A percentile compares a stretch with the other conserved stretches of the same genome.
Conservation (phyloP, 2,888 invertebrate species). For the Caradrina clavipalpis region DNA sequence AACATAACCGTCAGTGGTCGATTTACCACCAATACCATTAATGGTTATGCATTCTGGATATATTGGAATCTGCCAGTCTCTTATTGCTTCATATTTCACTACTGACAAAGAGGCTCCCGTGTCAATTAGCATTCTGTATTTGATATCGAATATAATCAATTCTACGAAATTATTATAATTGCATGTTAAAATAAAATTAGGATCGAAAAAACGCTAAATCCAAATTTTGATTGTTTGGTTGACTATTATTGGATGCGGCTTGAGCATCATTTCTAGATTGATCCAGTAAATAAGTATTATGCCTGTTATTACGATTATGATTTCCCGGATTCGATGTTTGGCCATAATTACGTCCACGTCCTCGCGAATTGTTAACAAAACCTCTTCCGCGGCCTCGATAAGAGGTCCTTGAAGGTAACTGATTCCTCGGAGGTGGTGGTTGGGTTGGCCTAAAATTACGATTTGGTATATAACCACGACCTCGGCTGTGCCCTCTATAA, state of each 20-base stretch:
- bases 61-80: constrained; percentile 9
- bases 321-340: neutral
- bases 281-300: neutral
- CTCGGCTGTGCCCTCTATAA: neutral
- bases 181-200: constrained; percentile 7
- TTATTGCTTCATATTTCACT: constrained; percentile 1
- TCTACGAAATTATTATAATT: constrained; percentile 5
- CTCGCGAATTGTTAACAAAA: constrained; percentile 1
- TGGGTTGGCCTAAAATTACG: neutral
- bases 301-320: constrained; percentile 1
- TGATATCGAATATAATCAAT: neutral
- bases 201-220: constrained; percentile 17
- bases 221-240: constrained; percentile 1
- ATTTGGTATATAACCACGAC: neutral
- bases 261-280: neutral
- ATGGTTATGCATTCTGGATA: constrained; percentile 8
- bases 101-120: constrained; percentile 8
- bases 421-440: neutral
- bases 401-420: neutral
- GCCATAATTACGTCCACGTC: constrained; percentile 1
- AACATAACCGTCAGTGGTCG: constrained; percentile 1
- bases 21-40: constrained; percentile 14
- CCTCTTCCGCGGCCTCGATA: constrained; percentile 5
- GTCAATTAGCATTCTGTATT: constrained; percentile 10
- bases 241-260: neutral